phyloP scores from a whole-genome alignment of 2,888 invertebrate genomes.

The Subacronicta megacephala region DNA sequence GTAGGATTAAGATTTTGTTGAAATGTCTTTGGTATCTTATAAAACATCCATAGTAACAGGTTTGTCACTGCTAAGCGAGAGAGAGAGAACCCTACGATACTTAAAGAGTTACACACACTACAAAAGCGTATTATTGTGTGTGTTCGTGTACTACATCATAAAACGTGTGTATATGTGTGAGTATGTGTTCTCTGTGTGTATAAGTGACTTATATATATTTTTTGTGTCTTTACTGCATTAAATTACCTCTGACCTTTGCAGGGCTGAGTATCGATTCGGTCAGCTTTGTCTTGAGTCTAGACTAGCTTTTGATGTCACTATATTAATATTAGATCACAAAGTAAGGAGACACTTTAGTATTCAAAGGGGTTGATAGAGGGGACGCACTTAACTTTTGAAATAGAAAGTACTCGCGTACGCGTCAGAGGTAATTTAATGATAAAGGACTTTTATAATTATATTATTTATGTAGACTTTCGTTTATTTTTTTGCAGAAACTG shows the following conservation, averaged over 20 bases:
- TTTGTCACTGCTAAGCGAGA: background rate
- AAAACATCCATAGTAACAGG: too few relatives aligned
- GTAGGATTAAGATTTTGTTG: too few relatives aligned
- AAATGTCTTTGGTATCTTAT: too few relatives aligned
- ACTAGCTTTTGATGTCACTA: conserved; percentile 3
- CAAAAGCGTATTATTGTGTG: too few relatives aligned
- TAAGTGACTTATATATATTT: background rate
- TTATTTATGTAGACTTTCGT: too few relatives aligned
- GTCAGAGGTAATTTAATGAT: too few relatives aligned
- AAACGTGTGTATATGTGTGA: background rate
- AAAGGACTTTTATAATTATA: too few relatives aligned
- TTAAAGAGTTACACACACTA: too few relatives aligned
- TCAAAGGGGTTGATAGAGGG: conserved; percentile 5
- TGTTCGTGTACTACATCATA: too few relatives aligned
- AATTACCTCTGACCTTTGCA: conserved; percentile 44
- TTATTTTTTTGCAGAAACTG: too few relatives aligned
- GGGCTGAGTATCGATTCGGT: conserved; percentile 43
- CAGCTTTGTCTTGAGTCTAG: conserved; percentile 21
- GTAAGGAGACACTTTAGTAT: conserved; percentile 16
- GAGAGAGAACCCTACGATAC: too few relatives aligned
- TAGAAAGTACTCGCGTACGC: too few relatives aligned
- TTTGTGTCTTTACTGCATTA: conserved; percentile 21
- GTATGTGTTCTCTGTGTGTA: background rate
- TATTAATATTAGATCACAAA: conserved; percentile 18
- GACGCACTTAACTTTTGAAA: background rate